Base-by-base conservation (phyloP, 2,888 invertebrate genomes). In the Pheosia gnoma region DNA sequence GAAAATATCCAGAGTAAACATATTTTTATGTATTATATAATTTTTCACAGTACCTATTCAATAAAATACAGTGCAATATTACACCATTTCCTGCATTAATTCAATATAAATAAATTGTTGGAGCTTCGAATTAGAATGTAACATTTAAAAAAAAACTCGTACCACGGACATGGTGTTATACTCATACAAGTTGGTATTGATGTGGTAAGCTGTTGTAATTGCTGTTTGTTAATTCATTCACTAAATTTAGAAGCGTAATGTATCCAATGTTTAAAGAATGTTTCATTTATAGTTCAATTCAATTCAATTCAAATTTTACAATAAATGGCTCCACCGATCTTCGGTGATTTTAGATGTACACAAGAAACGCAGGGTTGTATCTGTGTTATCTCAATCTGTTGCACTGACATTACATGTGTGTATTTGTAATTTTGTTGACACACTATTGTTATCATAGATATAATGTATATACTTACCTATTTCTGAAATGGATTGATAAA, bases 201-300 rank as follows among this genome's bases (percentile, higher is more conserved):
- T 79, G 79, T 82, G 79, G 85, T 84, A 82, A 81, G 79, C 82
- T 83, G 81, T 86, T 86, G 81, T 86, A 84, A 81, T 82, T 81
- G 53, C 13, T 45, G 57, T 57, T 56, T 10, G 45, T 45, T 45
- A 36, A 79, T 73, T 80, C 71, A 74, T 81, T 82, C 78, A 82
- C 83, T 83, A 78, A 80, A 72, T 71, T 75, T 83, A 85, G 80
- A 66, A 74, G 75, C 65, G 71, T 80, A 79, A 78, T 47, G 47
- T 47, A 81, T 77, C 68, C 75, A 77, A 75, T 71, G 68, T 74
- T 57, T 70, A 72, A 73, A 67, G 67, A 75, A 71, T 64, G 65
- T 71, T 77, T 78, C 66, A 66, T 71, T 79, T 75, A 72, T 73
- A 78, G n/a, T n/a, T n/a, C n/a, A n/a, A n/a, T n/a, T n/a, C n/a